Percentiles rank a stretch among this genome's conserved stretches.
Conservation (phyloP, 2,888 invertebrate species). For the Ariolimax columbianus region DNA sequence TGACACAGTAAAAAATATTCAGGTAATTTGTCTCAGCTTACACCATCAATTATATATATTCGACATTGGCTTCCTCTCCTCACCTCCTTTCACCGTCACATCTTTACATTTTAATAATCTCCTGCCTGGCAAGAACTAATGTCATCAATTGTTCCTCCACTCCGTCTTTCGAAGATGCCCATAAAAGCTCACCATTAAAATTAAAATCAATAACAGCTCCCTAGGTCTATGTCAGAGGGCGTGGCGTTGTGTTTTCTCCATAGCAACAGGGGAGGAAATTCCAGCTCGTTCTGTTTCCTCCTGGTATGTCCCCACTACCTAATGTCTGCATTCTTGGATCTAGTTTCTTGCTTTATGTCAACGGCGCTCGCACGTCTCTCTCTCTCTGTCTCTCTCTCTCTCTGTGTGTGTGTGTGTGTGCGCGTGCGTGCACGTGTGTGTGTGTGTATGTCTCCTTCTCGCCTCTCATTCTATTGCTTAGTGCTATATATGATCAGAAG, state of each 20-base stretch:
- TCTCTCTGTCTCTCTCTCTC: no score
- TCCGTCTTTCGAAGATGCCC: not conserved
- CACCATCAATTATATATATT: not conserved
- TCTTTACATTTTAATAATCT: constrained; percentile 12
- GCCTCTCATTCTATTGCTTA: not conserved
- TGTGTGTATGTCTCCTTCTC: no score
- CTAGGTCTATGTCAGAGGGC: constrained; percentile 12
- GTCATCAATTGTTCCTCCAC: not conserved
- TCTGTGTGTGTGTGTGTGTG: no score
- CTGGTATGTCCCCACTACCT: not conserved
- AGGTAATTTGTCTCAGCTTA: not conserved
- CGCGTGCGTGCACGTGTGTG: no score
- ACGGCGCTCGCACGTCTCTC: not conserved
- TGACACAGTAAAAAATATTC: no score
- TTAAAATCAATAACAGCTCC: constrained; percentile 18
- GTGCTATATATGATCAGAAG: not conserved
- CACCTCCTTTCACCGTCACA: not conserved
- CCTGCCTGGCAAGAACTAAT: not conserved
- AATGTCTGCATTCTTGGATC: not conserved
- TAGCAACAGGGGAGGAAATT: constrained; percentile 7
- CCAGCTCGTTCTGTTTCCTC: not conserved
- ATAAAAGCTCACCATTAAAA: constrained; percentile 20
- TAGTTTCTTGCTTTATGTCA: not conserved
- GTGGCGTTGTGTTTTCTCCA: constrained; percentile 19
- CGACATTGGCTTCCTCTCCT: not conserved